phyloP scores from a whole-genome alignment of 2,888 invertebrate genomes.

The Dryobota labecula region DNA sequence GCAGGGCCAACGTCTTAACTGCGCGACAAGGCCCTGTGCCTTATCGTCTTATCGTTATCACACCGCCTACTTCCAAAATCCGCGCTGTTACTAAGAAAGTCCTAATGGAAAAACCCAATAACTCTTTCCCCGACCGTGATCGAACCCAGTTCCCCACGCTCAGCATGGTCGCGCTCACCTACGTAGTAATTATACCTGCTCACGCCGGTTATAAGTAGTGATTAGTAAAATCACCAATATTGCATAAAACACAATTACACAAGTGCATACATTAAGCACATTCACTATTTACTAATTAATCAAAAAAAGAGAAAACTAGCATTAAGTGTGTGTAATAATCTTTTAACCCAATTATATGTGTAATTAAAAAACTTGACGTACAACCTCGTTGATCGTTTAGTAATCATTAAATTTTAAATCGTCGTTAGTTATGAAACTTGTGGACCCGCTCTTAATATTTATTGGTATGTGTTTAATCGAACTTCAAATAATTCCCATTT shows the following conservation, averaged over 20 bases:
- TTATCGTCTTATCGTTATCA: too few species aligned
- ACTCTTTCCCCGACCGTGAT: too few species aligned
- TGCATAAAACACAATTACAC: not conserved
- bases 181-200: not conserved
- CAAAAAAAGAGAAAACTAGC: constrained; percentile 30
- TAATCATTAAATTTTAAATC: constrained; percentile 7
- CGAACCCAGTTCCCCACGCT: too few species aligned
- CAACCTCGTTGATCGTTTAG: constrained; percentile 8
- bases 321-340: constrained; percentile 3
- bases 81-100: too few species aligned
- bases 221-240: constrained; percentile 9
- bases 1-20: too few species aligned
- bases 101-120: too few species aligned
- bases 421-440: constrained; percentile 17
- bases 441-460: constrained; percentile 2
- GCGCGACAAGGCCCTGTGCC: too few species aligned
- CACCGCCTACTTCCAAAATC: too few species aligned
- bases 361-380: constrained; percentile 32
- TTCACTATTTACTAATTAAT: constrained; percentile 16
- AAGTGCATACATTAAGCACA: constrained; percentile 8
- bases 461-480: too few species aligned
- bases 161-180: too few species aligned
- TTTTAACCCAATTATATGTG: constrained; percentile 24
- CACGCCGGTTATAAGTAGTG: not conserved
- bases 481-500: too few species aligned